Percentiles rank a stretch among this genome's conserved stretches.
Evolutionary conservation across 1,140 invertebrate genomes (phyloP).

Genomic region (Gonatopus flavifemur): DNA sequence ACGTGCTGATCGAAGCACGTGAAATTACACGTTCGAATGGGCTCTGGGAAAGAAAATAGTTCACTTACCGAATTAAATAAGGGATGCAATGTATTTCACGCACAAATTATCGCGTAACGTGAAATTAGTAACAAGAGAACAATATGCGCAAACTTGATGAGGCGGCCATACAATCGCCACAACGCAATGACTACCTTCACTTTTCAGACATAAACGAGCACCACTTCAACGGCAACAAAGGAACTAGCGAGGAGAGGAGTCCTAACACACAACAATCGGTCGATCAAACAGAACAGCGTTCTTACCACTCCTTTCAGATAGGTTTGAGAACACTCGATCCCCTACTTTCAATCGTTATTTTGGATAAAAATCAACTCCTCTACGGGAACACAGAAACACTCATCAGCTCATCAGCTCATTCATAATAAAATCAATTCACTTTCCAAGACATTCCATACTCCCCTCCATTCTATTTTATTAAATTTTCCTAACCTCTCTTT

Average conservation of each 20-base stretch:
- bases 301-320: no score
- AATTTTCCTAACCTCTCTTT: no score
- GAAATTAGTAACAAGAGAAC: conserved; percentile 48
- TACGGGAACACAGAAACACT: no score
- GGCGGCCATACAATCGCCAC: conserved; percentile 48
- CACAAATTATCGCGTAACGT: conserved; percentile 33
- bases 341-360: no score
- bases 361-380: no score
- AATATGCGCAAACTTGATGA: conserved; percentile 45
- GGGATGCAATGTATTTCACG: conserved; percentile 28
- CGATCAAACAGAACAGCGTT: no score
- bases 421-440: no score
- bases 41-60: background rate
- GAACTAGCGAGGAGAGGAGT: conserved; percentile 5
- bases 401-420: no score
- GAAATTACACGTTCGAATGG: background rate
- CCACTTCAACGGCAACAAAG: conserved; percentile 10
- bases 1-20: background rate
- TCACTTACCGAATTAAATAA: conserved; percentile 38
- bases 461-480: no score
- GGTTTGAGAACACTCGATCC: no score
- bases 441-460: no score
- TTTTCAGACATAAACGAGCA: background rate
- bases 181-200: conserved; percentile 31
- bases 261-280: no score